Evolutionary conservation across 2,888 invertebrate genomes (phyloP).

Genomic region (Chaetogeoica ovagalla): DNA sequence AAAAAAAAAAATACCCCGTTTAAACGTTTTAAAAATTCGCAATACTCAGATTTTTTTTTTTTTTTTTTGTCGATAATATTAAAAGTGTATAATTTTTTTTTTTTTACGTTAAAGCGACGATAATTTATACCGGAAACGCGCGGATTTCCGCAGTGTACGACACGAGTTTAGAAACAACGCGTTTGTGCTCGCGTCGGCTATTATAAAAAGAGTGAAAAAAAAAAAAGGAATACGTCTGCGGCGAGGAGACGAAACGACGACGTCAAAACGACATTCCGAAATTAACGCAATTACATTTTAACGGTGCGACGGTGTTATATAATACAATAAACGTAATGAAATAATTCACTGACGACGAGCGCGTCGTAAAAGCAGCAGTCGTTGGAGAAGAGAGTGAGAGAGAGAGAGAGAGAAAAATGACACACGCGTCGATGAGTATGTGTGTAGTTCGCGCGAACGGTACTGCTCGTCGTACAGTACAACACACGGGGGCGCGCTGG

Average conservation of each 20-base stretch:
- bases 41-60: too few species aligned
- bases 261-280: conserved; percentile 17
- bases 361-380: conserved; percentile 32
- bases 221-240: not conserved
- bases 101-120: too few species aligned
- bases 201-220: conserved; percentile 10
- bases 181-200: not conserved
- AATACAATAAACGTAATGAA: conserved; percentile 2
- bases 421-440: conserved; percentile 16
- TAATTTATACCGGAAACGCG: too few species aligned
- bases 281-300: conserved; percentile 32
- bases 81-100: too few species aligned
- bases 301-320: conserved; percentile 19
- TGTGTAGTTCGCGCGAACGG: too few species aligned
- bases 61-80: too few species aligned
- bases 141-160: too few species aligned
- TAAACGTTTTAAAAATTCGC: too few species aligned
- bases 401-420: conserved; percentile 14
- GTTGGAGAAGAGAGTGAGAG: not conserved
- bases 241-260: not conserved
- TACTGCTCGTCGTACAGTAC: too few species aligned
- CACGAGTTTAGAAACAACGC: too few species aligned
- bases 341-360: conserved; percentile 40
- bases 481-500: conserved; percentile 17
- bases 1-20: too few species aligned